A percentile compares a stretch with the other conserved stretches of the same genome.
Evolutionary conservation across 2,888 invertebrate species (phyloP).

Genomic region (Orthosia gracilis): DNA sequence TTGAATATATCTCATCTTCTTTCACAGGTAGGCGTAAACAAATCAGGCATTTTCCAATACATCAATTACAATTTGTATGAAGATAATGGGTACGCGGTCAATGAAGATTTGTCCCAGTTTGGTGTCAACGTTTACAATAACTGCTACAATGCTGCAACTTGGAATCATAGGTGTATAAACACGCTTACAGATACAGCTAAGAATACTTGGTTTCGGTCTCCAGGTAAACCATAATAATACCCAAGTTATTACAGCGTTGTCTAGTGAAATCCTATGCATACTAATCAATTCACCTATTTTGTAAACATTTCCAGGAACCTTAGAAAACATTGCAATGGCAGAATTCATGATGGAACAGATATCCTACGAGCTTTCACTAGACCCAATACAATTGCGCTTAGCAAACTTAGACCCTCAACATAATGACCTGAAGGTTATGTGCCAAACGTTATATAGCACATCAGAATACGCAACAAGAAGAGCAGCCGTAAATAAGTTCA

Average conservation of each 20-base stretch:
- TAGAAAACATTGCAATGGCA: conserved; percentile 90
- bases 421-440: conserved; percentile 82
- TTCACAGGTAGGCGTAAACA: conserved; percentile 76
- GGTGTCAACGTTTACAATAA: conserved; percentile 65
- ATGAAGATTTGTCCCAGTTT: conserved; percentile 68
- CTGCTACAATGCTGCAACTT: conserved; percentile 72
- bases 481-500: conserved; percentile 87
- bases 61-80: conserved; percentile 85
- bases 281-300: neutral
- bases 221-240: conserved; percentile 68
- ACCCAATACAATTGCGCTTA: conserved; percentile 90
- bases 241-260: no score
- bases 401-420: conserved; percentile 84
- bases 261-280: no score
- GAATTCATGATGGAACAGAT: conserved; percentile 93
- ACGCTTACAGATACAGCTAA: conserved; percentile 77
- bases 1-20: neutral
- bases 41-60: conserved; percentile 87
- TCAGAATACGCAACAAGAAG: conserved; percentile 83
- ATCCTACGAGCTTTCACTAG: conserved; percentile 86
- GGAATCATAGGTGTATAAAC: conserved; percentile 74
- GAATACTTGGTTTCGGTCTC: conserved; percentile 77
- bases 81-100: conserved; percentile 85
- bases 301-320: conserved; percentile 77
- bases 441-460: conserved; percentile 87